Evolutionary conservation across 1,140 invertebrate species (phyloP), one percentile per base, ranked within the genome.

Genomic region (Ephestia elutella): DNA sequence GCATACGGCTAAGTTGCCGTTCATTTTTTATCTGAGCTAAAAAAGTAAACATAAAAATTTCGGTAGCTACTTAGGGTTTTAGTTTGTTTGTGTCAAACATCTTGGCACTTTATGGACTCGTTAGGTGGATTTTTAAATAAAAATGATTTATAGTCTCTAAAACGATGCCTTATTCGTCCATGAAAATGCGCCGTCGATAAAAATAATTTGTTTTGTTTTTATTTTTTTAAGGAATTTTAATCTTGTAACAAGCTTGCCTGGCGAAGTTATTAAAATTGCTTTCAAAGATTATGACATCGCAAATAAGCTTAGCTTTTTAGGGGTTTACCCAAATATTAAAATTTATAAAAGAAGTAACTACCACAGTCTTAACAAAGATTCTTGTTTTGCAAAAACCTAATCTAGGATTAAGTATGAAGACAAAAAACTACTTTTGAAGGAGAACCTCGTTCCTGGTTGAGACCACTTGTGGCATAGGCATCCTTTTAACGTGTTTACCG

Each of bases 41-140:
- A 73, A 74, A 73, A 71, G 30, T 60, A 74, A 75, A 70, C 60
- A 69, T 49, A 62, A 65, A 66, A 61, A 66, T 70, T 80, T 75
- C 79, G 69, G 78, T 79, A 80, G 79, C 76, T 51, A 35, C 51
- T 65, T 71, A 73, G 56, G 59, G 51, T 72, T 75, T 76, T 79
- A 54, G 57, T 71, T 76, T 78, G 68, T 78, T 81, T 83, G 59
- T 62, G 54, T 68, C 54, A 64, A 51, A 62, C 63, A 54, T 59
- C 59, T 63, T 69, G 55, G 25, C 63, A 70, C 66, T 75, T 81
- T 81, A 71, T 78, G 71, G 59, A 48, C 56, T 67, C 66, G 62
- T 80, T 76, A 68, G 69, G 20, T 63, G 60, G 48, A 66, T 72
- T 73, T 73, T 77, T 73, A 59, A 60, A 66, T 67, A 70, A 71